Conservation (phyloP, 2,888 invertebrate genomes). For the Phlogophora meticulosa region DNA sequence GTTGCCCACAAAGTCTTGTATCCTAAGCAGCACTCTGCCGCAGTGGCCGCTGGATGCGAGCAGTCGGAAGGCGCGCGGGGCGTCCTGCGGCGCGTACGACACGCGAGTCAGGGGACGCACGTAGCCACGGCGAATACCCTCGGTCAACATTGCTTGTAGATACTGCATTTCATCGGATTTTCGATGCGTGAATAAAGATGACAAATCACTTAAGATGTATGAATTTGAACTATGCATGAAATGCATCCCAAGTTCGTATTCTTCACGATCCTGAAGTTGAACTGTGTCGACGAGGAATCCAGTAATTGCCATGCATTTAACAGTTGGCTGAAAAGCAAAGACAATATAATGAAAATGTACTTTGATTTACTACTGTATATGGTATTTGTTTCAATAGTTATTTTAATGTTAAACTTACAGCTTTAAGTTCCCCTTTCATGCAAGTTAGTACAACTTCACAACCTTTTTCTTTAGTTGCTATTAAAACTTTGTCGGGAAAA, state of each 20-base stretch:
- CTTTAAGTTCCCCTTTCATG: slow-evolving; percentile 71
- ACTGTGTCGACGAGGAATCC: slow-evolving; percentile 68
- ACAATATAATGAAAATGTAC: too few relatives aligned
- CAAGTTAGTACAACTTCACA: slow-evolving; percentile 74
- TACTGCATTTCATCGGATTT: slow-evolving; percentile 62
- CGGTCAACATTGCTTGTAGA: slow-evolving; percentile 71
- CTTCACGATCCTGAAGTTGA: slow-evolving; percentile 64
- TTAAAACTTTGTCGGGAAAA: slow-evolving; percentile 74
- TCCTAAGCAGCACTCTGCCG: slow-evolving; percentile 76
- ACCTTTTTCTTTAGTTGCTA: slow-evolving; percentile 72
- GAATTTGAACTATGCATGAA: slow-evolving; percentile 57
- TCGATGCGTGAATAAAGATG: slow-evolving; percentile 64
- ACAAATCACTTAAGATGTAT: slow-evolving; percentile 67
- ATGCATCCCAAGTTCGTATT: slow-evolving; percentile 69
- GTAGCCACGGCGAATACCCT: slow-evolving; percentile 78
- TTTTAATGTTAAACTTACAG: slow-evolving; percentile 70
- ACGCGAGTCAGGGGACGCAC: slow-evolving; percentile 79
- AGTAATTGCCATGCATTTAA: slow-evolving; percentile 50
- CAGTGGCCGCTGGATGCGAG: slow-evolving; percentile 75
- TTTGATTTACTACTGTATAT: too few relatives aligned
- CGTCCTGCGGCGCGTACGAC: slow-evolving; percentile 71
- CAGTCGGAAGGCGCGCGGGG: slow-evolving; percentile 73
- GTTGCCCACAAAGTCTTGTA: slow-evolving; percentile 51
- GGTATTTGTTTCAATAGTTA: too few relatives aligned
- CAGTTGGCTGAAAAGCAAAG: slow-evolving; percentile 32